Evolutionary conservation across 2,888 invertebrate genomes (phyloP).

Genomic region (Lithophane socia): DNA sequence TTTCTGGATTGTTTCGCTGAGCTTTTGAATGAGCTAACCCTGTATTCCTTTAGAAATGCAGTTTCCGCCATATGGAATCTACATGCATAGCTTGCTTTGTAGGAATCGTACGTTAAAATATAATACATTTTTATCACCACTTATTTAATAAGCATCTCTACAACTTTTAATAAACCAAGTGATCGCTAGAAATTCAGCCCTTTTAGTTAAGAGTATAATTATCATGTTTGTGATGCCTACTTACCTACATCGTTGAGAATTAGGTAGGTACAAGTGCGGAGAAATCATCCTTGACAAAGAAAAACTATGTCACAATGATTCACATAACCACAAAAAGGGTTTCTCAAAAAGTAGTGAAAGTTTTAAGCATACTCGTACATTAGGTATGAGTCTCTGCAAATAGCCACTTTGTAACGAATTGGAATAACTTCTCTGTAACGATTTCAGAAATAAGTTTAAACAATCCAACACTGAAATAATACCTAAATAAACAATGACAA

Average conservation of each 20-base stretch:
- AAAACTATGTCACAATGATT: conserved; percentile 28
- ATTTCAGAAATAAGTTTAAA: conserved; percentile 10
- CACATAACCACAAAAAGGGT: conserved; percentile 40
- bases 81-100: neutral
- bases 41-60: neutral
- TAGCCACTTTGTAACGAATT: neutral
- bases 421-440: neutral
- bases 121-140: neutral
- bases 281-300: conserved; percentile 31
- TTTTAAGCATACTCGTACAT: conserved; percentile 6
- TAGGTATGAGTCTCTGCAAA: neutral
- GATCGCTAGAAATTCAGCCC: neutral
- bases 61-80: neutral
- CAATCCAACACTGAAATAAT: conserved; percentile 3
- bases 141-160: neutral
- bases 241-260: neutral
- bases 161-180: neutral
- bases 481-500: conserved; percentile 33
- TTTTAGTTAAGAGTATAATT: neutral
- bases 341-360: conserved; percentile 39
- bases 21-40: neutral
- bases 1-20: neutral
- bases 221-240: neutral
- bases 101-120: neutral
- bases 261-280: neutral